Percentiles rank a stretch among this genome's conserved stretches.
phyloP scores from a whole-genome alignment of 1,140 invertebrate genomes.

The Drosophila ohnishii region DNA sequence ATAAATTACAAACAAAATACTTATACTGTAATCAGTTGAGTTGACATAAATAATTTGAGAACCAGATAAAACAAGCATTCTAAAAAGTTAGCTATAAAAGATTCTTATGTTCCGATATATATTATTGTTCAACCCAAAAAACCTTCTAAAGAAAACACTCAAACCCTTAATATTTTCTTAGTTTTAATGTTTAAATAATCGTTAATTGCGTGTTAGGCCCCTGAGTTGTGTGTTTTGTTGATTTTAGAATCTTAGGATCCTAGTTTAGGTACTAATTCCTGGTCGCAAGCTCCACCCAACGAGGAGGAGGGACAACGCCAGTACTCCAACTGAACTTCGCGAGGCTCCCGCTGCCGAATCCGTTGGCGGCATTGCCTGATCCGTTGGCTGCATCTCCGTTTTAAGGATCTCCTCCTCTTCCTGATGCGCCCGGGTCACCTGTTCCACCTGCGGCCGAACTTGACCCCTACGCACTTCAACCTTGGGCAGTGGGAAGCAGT shows the following conservation, averaged over 20 bases:
- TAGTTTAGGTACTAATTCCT: constrained; percentile 23
- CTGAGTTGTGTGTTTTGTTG: constrained; percentile 61
- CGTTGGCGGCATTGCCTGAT: constrained; percentile 17
- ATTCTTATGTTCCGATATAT: not conserved
- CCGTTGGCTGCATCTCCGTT: constrained; percentile 27
- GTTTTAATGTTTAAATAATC: constrained; percentile 49
- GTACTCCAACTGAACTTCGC: not conserved
- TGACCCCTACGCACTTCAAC: constrained; percentile 59
- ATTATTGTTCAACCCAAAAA: not conserved
- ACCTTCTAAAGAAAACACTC: not conserved
- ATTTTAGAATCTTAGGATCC: constrained; percentile 13
- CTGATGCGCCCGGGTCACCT: constrained; percentile 23
- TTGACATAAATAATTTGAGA: not conserved
- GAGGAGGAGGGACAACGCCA: not conserved
- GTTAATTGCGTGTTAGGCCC: constrained; percentile 48
- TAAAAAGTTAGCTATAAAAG: not conserved
- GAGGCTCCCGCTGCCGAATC: constrained; percentile 8
- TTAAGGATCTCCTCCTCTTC: constrained; percentile 11
- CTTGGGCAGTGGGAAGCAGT: constrained; percentile 74
- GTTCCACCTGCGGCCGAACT: constrained; percentile 27
- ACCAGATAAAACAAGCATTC: not conserved
- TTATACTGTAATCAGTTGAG: not conserved
- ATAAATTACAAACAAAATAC: not conserved
- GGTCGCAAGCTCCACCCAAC: constrained; percentile 5
- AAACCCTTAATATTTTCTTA: constrained; percentile 15